Evolutionary conservation across 2,797 vertebrate genomes (phyloP).

Genomic region (Lutjanus campechanus): DNA sequence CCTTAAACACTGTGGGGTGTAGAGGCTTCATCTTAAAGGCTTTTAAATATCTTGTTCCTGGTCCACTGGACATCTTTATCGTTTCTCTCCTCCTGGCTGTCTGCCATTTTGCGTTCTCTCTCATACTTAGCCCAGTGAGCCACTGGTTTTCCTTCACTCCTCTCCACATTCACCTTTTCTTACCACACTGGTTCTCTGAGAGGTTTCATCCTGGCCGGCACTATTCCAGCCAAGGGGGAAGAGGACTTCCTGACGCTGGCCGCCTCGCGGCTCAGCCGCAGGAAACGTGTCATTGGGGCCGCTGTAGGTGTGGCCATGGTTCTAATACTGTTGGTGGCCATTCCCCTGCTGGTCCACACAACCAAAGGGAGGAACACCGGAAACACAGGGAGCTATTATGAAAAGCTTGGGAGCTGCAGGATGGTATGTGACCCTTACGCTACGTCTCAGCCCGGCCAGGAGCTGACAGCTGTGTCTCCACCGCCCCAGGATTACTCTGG

Average conservation of each 20-base stretch:
- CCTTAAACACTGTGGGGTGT: constrained; percentile 14
- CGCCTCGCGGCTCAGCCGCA: constrained; percentile 93
- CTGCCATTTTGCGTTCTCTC: constrained; percentile 53
- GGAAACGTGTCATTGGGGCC: constrained; percentile 94
- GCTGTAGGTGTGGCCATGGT: constrained; percentile 97
- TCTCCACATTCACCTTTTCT: constrained; percentile 56
- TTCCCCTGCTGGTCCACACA: constrained; percentile 95
- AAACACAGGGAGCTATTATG: constrained; percentile 88
- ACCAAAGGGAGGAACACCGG: constrained; percentile 89
- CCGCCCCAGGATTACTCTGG: constrained; percentile 90
- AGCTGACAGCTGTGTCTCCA: constrained; percentile 83
- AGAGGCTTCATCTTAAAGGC: constrained; percentile 20
- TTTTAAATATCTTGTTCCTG: constrained; percentile 24
- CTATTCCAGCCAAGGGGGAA: constrained; percentile 94
- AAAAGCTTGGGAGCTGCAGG: constrained; percentile 95
- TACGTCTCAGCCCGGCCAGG: constrained; percentile 82
- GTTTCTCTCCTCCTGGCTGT: constrained; percentile 43
- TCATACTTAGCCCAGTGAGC: constrained; percentile 38
- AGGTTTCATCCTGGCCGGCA: constrained; percentile 87
- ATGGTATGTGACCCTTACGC: constrained; percentile 93
- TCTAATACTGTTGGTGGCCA: constrained; percentile 93
- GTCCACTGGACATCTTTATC: constrained; percentile 21
- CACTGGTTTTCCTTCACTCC: constrained; percentile 18
- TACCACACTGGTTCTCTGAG: constrained; percentile 64
- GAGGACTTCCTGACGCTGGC: constrained; percentile 97